Base-by-base conservation (phyloP, 1,140 invertebrate genomes). In the Pygmarrhopalites habei region DNA sequence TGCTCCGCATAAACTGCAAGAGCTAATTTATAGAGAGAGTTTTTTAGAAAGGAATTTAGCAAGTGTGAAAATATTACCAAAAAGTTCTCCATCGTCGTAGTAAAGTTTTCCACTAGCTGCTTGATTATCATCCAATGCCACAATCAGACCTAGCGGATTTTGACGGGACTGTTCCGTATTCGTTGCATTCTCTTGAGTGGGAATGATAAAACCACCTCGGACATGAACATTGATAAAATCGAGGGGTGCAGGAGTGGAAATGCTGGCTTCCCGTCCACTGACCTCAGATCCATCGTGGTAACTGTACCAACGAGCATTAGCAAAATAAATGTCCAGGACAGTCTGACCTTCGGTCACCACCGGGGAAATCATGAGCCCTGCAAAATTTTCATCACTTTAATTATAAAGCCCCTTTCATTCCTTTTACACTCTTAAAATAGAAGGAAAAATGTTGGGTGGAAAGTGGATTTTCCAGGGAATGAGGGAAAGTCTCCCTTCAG, bases 161-260 rank as follows among this genome's bases (percentile, higher is more conserved):
- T 68, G 57, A 12, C 76, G 72, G 14, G 67, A 60, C 2, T 66
- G 19, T 35, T 60, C 57, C 0, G 88, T 90, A 1, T 83, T 88
- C 1, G 76, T 66, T 25, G 77, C 79, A 21, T 86, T 80, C 61
- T 77, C 75, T 72, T 90, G 87, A 56, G 78, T 76, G 0, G 89
- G 86, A 35, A 93, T 68, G 63, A 92, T 83, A 47, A 76, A 78
- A 7, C 89, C 90, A 60, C 85, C 88, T 23, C 30, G 57, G 30
- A 69, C 74, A 61, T 85, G 79, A 62, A 87, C 70, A 26, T 84
- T 85, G 64, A 89, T 87, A 15, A 75, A 81, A 71, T 84, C 81
- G 2, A 81, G 53, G 28, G 83, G 82, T 4, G 83, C 82, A 10
- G 76, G 60, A n/a, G 88, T 64, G 15, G 69, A 76, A 4, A 77